Evolutionary conservation across 1,140 invertebrate genomes (phyloP).

Genomic region (Calliphora vicina): DNA sequence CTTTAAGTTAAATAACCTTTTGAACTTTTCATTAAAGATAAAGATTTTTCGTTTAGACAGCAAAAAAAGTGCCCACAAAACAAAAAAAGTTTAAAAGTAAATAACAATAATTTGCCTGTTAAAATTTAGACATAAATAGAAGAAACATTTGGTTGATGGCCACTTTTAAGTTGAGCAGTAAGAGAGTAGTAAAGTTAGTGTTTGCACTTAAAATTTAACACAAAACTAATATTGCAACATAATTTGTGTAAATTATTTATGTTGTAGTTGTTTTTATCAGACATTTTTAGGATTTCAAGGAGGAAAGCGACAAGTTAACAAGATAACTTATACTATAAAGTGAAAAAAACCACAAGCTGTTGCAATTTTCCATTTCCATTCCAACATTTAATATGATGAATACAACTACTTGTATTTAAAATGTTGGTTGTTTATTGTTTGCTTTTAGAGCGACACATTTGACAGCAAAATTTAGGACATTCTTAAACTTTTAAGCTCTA

Average conservation of each 20-base stretch:
- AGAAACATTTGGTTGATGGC: not conserved
- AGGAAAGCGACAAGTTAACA: no score
- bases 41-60: not conserved
- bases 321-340: no score
- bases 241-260: not conserved
- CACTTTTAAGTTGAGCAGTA: not conserved
- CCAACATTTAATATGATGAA: not conserved
- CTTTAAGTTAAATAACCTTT: not conserved
- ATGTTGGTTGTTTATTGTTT: not conserved
- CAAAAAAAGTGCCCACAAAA: no score
- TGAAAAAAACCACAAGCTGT: not conserved
- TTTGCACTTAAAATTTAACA: not conserved
- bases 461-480: slow-evolving; percentile 29
- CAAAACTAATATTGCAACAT: slow-evolving; percentile 4
- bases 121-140: slow-evolving; percentile 6
- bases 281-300: not conserved
- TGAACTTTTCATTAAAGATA: slow-evolving; percentile 4
- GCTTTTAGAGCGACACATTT: slow-evolving; percentile 11
- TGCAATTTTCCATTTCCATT: not conserved
- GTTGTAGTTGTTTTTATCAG: not conserved
- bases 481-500: not conserved
- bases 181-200: not conserved
- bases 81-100: no score
- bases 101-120: slow-evolving; percentile 14
- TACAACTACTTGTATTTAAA: not conserved